phyloP scores from a whole-genome alignment of 2,797 vertebrate genomes.

The Mormyrus hasselquistii region DNA sequence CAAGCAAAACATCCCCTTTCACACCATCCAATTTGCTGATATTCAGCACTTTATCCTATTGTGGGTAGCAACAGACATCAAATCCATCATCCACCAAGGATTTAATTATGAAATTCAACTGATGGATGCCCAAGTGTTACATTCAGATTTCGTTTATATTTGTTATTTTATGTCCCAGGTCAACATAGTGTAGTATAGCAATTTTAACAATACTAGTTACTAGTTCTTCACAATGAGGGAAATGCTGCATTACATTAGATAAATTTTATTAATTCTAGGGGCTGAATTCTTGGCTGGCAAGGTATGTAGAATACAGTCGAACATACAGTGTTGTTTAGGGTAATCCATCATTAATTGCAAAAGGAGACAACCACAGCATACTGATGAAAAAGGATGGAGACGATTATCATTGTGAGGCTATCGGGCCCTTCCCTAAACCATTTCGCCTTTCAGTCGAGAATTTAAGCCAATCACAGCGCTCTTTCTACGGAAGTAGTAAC shows the following conservation, averaged over 20 bases:
- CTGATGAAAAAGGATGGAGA: neutral
- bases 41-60: neutral
- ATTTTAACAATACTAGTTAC: neutral
- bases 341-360: neutral
- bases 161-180: neutral
- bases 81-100: neutral
- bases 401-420: too few species aligned
- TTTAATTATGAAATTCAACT: neutral
- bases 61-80: neutral
- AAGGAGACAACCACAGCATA: neutral
- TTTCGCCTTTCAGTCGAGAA: slow-evolving; percentile 29
- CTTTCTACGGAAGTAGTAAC: slow-evolving; percentile 42
- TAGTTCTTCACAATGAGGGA: neutral
- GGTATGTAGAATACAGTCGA: neutral
- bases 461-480: slow-evolving; percentile 39
- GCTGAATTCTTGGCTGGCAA: neutral
- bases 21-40: neutral
- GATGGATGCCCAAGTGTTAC: neutral
- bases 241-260: neutral
- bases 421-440: slow-evolving; percentile 11
- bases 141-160: neutral
- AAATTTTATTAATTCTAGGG: neutral
- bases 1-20: neutral
- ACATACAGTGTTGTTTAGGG: neutral
- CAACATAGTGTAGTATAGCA: neutral